A percentile compares a stretch with the other conserved stretches of the same genome.
These are phyloP conservation scores for Macropodus opercularis DNA, from an alignment of 2,797 vertebrate species.

Conservation along the genomic window DNA sequence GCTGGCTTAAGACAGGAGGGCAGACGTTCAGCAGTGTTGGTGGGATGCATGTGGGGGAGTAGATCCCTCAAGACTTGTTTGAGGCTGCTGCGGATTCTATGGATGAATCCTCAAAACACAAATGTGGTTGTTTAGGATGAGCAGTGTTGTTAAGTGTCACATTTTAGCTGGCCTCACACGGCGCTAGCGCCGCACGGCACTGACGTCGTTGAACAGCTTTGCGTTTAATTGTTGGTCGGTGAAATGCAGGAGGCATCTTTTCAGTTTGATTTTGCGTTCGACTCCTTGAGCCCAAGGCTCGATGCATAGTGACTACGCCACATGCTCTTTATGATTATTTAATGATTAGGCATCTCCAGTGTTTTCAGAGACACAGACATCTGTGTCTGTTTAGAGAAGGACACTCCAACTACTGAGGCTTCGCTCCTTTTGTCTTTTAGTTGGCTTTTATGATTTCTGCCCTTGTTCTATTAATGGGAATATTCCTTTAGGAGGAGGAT, in stretches of 20 bases:
- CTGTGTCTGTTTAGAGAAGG: too few relatives aligned
- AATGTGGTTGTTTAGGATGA: slow-evolving; percentile 53
- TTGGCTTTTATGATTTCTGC: too few relatives aligned
- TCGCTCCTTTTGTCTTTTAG: too few relatives aligned
- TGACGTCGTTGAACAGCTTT: too few relatives aligned
- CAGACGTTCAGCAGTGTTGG: slow-evolving; percentile 67
- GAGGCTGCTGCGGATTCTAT: slow-evolving; percentile 58
- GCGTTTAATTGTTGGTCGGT: slow-evolving; percentile 1
- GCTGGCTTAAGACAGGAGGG: slow-evolving; percentile 73
- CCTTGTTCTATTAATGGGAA: too few relatives aligned
- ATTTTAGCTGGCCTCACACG: slow-evolving; percentile 51
- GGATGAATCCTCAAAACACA: slow-evolving; percentile 63
- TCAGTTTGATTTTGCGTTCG: background rate
- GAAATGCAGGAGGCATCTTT: background rate
- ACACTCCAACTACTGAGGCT: too few relatives aligned
- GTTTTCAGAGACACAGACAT: too few relatives aligned
- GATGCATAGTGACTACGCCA: background rate
- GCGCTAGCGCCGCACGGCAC: background rate
- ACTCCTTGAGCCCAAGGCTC: too few relatives aligned
- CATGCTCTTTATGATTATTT: too few relatives aligned
- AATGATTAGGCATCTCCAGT: too few relatives aligned
- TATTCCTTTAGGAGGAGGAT: too few relatives aligned
- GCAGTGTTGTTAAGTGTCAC: slow-evolving; percentile 52
- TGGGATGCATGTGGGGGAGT: slow-evolving; percentile 72
- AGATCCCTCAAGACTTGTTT: slow-evolving; percentile 67